phyloP scores from a whole-genome alignment of 30 jellyfish, hydroid and myxozoan species.

The Hydra vulgaris region DNA sequence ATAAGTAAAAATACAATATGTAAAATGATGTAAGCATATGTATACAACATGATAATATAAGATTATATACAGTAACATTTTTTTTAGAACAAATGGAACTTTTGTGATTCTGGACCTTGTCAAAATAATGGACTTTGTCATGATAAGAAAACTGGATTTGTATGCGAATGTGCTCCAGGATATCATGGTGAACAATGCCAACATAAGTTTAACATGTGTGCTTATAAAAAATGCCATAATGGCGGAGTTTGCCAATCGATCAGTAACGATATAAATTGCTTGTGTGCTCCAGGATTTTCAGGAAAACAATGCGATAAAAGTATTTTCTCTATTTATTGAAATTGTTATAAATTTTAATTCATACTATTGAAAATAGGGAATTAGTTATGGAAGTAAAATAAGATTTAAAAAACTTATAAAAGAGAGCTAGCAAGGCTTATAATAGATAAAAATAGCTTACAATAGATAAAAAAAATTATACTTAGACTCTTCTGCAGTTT shows the following conservation, averaged over 20 bases:
- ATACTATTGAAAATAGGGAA: too few species aligned
- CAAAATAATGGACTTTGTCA: conserved; percentile 58
- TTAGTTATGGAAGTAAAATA: too few species aligned
- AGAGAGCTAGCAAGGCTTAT: too few species aligned
- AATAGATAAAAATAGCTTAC: too few species aligned
- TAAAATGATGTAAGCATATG: too few species aligned
- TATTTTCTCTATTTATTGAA: conserved; percentile 26
- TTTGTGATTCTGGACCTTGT: conserved; percentile 75
- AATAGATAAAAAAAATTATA: too few species aligned
- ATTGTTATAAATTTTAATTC: too few species aligned
- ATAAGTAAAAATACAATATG: too few species aligned
- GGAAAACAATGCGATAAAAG: conserved; percentile 81
- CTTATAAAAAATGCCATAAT: conserved; percentile 62
- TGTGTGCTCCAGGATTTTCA: conserved; percentile 80
- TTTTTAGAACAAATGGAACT: conserved; percentile 38
- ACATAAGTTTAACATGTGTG: conserved; percentile 64
- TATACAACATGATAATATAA: too few species aligned
- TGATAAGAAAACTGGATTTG: conserved; percentile 46
- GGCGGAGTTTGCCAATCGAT: conserved; percentile 64
- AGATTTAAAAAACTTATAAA: too few species aligned
- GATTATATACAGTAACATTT: too few species aligned
- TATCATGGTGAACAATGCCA: conserved; percentile 61
- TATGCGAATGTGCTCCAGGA: conserved; percentile 64
- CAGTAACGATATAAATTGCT: conserved; percentile 61
- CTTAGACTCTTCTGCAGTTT: too few species aligned